Percentiles rank a stretch among this genome's conserved stretches.
phyloP scores from a whole-genome alignment of 1,140 invertebrate genomes.

The Andricus grossulariae region DNA sequence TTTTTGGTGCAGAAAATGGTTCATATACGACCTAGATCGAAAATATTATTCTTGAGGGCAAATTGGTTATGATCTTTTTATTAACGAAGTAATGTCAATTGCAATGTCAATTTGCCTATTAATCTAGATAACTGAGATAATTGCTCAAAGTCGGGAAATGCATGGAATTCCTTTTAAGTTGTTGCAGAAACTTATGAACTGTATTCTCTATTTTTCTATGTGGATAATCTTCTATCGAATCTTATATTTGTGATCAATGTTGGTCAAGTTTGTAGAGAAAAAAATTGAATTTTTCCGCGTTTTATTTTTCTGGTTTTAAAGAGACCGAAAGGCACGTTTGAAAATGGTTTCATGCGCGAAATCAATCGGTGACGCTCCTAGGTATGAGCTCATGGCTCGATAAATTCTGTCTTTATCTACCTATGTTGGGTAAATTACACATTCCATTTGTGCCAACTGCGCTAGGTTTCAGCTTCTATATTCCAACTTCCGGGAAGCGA shows the following conservation, averaged over 20 bases:
- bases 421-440: slow-evolving; percentile 3
- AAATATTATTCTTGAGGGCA: neutral
- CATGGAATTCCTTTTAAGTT: neutral
- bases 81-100: slow-evolving; percentile 8
- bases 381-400: slow-evolving; percentile 25
- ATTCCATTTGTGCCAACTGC: neutral
- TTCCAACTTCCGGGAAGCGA: slow-evolving; percentile 8
- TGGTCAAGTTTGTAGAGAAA: too few species aligned
- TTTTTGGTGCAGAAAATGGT: neutral
- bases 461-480: slow-evolving; percentile 5
- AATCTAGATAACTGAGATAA: neutral
- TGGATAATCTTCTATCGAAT: too few species aligned
- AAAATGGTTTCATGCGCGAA: slow-evolving; percentile 6
- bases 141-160: neutral
- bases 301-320: neutral
- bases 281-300: neutral
- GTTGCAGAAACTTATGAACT: too few species aligned
- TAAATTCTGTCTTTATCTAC: slow-evolving; percentile 27
- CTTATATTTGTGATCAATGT: too few species aligned
- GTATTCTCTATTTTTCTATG: too few species aligned
- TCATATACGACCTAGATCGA: neutral
- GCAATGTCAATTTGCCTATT: slow-evolving; percentile 20
- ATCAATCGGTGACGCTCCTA: slow-evolving; percentile 22
- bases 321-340: neutral
- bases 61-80: slow-evolving; percentile 12